Conservation (phyloP, 2,113 vertebrate genomes). For the Sardina pilchardus region DNA sequence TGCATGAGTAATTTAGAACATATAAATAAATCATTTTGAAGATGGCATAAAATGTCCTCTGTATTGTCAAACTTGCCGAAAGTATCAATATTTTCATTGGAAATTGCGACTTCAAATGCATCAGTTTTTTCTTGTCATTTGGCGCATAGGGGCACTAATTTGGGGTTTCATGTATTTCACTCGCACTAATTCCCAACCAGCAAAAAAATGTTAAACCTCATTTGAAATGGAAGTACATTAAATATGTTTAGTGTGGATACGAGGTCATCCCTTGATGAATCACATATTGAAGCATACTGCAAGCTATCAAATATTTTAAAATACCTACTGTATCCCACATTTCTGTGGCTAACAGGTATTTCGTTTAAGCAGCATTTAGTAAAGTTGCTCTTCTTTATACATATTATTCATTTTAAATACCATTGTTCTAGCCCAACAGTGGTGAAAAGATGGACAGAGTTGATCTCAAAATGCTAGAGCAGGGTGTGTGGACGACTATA, state of each 20-base stretch:
- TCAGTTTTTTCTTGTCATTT: background rate
- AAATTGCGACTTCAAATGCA: background rate
- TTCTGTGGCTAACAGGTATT: background rate
- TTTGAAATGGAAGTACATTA: background rate
- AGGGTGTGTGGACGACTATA: background rate
- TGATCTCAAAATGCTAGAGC: background rate
- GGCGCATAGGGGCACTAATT: background rate
- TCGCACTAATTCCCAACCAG: background rate
- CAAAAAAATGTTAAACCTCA: background rate
- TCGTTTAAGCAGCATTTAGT: background rate
- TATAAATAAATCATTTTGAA: conserved; percentile 16
- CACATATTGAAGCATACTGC: background rate
- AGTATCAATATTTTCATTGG: background rate
- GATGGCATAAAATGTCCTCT: background rate
- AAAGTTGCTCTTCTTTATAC: background rate
- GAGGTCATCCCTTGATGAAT: too few relatives aligned
- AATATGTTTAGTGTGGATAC: too few relatives aligned
- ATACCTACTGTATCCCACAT: background rate
- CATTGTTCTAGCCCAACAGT: background rate
- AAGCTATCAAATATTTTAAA: background rate
- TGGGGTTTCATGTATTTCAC: background rate
- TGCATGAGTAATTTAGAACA: conserved; percentile 14
- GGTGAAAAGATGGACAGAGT: background rate
- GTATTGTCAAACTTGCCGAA: background rate
- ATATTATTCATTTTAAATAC: background rate